Percentiles rank a stretch among this genome's conserved stretches.
These are phyloP conservation scores for Rhodophaea formosa DNA, from an alignment of 2,888 invertebrate species.

Conservation along the genomic window DNA sequence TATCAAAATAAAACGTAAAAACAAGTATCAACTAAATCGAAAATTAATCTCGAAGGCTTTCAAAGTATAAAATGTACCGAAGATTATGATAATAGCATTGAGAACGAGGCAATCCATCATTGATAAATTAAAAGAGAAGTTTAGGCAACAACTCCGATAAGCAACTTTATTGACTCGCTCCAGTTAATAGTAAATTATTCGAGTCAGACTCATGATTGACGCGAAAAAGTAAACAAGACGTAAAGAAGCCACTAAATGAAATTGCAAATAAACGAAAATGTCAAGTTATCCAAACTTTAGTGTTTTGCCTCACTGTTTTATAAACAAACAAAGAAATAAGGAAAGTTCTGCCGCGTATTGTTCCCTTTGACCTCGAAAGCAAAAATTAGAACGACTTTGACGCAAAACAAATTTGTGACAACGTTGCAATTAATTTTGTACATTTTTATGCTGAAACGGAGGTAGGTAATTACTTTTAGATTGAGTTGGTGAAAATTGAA, in stretches of 20 bases:
- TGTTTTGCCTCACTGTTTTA: conserved; percentile 57
- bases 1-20: not conserved
- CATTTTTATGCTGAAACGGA: conserved; percentile 1
- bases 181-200: conserved; percentile 16
- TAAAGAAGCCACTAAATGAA: conserved; percentile 58
- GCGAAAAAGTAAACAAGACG: conserved; percentile 55
- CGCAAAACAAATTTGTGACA: conserved; percentile 37
- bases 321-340: conserved; percentile 65
- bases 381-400: conserved; percentile 37
- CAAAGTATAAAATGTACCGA: not conserved
- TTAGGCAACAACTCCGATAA: conserved; percentile 15
- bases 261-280: conserved; percentile 66
- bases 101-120: conserved; percentile 15
- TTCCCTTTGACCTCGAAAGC: conserved; percentile 52
- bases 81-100: conserved; percentile 16
- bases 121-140: conserved; percentile 17
- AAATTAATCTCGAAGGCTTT: not conserved
- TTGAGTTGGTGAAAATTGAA: conserved; percentile 16
- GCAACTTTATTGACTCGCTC: conserved; percentile 15
- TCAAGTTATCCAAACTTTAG: conserved; percentile 58
- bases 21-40: not conserved
- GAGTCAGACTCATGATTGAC: conserved; percentile 34
- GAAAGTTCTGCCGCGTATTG: conserved; percentile 56
- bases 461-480: conserved; percentile 11
- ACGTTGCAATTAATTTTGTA: conserved; percentile 26